These are phyloP conservation scores for Ennomos erosarius DNA, from an alignment of 2,888 invertebrate genomes.

Conservation along the genomic window DNA sequence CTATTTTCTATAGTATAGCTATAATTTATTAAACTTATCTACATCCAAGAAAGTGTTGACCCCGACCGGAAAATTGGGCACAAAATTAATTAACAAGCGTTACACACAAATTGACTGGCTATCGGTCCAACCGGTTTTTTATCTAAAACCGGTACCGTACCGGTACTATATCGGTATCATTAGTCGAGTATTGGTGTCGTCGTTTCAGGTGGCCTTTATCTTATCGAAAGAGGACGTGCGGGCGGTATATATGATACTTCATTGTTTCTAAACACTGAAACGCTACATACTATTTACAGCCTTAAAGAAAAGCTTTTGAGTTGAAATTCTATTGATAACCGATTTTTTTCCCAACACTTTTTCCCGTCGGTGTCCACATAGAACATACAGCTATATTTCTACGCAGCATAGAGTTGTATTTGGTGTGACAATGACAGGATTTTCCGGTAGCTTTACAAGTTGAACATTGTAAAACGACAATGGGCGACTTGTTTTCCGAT, in stretches of 20 bases:
- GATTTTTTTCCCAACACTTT: slow-evolving; percentile 57
- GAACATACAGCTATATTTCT: slow-evolving; percentile 38
- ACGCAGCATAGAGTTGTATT: slow-evolving; percentile 44
- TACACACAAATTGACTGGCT: slow-evolving; percentile 44
- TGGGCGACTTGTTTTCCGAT: slow-evolving; percentile 79
- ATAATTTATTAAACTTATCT: too few species aligned
- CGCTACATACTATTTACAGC: slow-evolving; percentile 41
- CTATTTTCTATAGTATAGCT: too few species aligned
- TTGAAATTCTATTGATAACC: slow-evolving; percentile 34
- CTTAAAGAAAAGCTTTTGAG: slow-evolving; percentile 13
- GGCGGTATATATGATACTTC: slow-evolving; percentile 74
- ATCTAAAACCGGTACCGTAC: slow-evolving; percentile 65
- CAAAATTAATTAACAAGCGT: slow-evolving; percentile 26
- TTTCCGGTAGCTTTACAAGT: slow-evolving; percentile 78
- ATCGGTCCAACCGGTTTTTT: slow-evolving; percentile 65
- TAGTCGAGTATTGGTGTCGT: slow-evolving; percentile 76
- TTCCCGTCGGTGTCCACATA: slow-evolving; percentile 44
- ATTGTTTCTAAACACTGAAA: slow-evolving; percentile 63
- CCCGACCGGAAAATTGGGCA: slow-evolving; percentile 28
- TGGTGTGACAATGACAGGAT: slow-evolving; percentile 43
- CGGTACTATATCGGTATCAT: slow-evolving; percentile 71
- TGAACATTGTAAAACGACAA: slow-evolving; percentile 69
- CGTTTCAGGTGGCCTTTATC: slow-evolving; percentile 80
- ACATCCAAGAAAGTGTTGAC: slow-evolving; percentile 21
- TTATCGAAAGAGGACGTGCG: slow-evolving; percentile 85